Evolutionary conservation across 2,888 invertebrate species (phyloP), one percentile per base, ranked within the genome.

Genomic region (Altica lythri): DNA sequence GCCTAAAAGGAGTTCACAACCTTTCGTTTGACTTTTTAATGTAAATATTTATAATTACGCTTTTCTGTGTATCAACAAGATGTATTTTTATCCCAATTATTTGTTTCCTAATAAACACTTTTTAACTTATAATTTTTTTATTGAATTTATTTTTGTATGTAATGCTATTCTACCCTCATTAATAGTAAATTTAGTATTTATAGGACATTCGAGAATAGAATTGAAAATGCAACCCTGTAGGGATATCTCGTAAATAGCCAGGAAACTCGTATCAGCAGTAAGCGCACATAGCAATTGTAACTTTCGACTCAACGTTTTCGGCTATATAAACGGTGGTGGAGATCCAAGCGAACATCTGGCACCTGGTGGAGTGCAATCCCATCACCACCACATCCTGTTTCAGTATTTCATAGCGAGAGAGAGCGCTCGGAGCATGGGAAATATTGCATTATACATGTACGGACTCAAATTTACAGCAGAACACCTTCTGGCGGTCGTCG

Each of bases 251-350:
- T 25, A 42, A 14, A 42, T 42, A 22, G 25, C 42, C 5, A 16
- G 34, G 34, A 34, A 34, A 34, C 34, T 34, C 34, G 18, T 42
- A 73, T 74, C 72, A 70, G 70, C 69, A 72, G 68, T 71, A 65
- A 68, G 68, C 68, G 71, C 74, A 74, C 73, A 73, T 72, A 65
- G 71, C 71, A 74, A 72, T 68, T 73, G 72, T 74, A 72, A 71
- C 71, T 71, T 66, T 70, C 63, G 29, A 29, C 14, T 14, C 27
- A 14, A 29, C 29, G 43, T 35, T 59, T 54, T 53, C 61, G 63
- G n/a, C 3, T 16, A 49, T 17, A 30, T n/a, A n/a, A n/a, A 25
- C 37, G 29, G 27, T 19, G 14, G 22, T 25, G 40, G 6, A 6
- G 19, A 8, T 25, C 25, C 29, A 29, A 40, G 17, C 44, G 18